Base-by-base conservation (phyloP, 1,140 invertebrate species). In the Aphaenogaster rudis region DNA sequence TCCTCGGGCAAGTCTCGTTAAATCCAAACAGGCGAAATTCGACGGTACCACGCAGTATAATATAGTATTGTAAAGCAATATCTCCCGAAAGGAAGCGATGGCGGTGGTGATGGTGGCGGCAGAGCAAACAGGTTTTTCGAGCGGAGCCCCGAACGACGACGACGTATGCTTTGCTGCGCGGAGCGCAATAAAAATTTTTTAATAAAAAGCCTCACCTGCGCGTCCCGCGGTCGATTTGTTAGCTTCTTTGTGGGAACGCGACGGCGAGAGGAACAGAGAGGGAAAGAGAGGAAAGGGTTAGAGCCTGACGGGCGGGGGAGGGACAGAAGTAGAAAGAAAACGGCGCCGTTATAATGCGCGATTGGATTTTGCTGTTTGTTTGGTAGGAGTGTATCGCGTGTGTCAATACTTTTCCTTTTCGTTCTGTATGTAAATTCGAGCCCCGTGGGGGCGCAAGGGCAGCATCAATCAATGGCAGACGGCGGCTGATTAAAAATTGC, bases 401-500 rank as follows among this genome's bases (percentile, higher is more conserved):
- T 93, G 92, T 93, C 93, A 93, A 94, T 94, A 93, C 92, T 94
- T 93, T 93, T 93, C 93, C 93, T 92, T 93, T 93, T 94, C 93
- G 93, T 94, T 94, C 92, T 93, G 93, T 93, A 93, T 93, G 93
- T 93, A 94, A 94, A 94, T 94, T 90, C 88, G 88, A 93, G 91
- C 91, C 91, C 93, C 90, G 92, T 93, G 90, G 93, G 93, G 92
- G 93, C 91, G 93, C 91, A 86, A 91, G 92, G 92, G 90, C 89
- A 93, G 92, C 91, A 94, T 94, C 93, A 92, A 94, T 94, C 93
- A 94, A 93, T 93, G 92, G 91, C 92, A 93, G 93, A 93, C 93
- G 92, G 92, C 93, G 91, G 92, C 93, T 94, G 93, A 94, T 94
- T 94, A 94, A 94, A 94, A 93, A 94, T 94, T 94, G 93, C 92